A percentile compares a stretch with the other conserved stretches of the same genome.
phyloP scores from a whole-genome alignment of 2,797 vertebrate species.

The Hydrolagus colliei region DNA sequence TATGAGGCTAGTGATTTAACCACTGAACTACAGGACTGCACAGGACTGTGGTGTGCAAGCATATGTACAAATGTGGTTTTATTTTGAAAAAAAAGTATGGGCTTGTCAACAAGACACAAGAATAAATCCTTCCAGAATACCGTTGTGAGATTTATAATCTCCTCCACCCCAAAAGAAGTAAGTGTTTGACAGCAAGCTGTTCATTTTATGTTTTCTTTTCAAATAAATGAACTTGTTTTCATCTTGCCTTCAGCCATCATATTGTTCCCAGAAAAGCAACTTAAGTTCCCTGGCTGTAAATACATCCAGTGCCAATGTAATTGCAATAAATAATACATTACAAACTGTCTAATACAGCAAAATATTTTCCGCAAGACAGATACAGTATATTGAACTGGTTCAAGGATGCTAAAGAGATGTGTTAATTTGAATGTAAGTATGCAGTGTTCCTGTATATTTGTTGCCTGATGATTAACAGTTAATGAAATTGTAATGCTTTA shows the following conservation, averaged over 20 bases:
- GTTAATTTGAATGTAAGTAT: conserved; percentile 18
- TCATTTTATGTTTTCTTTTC: not conserved
- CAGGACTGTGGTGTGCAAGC: not conserved
- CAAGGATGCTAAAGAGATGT: not conserved
- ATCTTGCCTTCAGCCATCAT: not conserved
- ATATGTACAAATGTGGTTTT: not conserved
- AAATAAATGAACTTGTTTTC: conserved; percentile 6
- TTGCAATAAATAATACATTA: conserved; percentile 29
- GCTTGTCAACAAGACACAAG: not conserved
- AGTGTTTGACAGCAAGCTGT: not conserved
- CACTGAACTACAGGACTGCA: not conserved
- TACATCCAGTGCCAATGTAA: conserved; percentile 1
- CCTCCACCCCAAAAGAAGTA: not conserved
- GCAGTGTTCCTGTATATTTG: conserved; percentile 5
- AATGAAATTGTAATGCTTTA: conserved; percentile 28
- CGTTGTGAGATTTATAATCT: not conserved
- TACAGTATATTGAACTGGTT: not conserved
- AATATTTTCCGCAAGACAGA: conserved; percentile 3
- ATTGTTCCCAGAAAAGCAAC: conserved; percentile 3
- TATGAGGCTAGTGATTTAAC: no score
- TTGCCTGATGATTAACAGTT: conserved; percentile 28
- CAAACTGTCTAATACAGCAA: conserved; percentile 24
- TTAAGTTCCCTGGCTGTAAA: conserved; percentile 18
- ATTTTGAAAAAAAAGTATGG: not conserved
- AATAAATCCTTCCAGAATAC: not conserved